These are phyloP conservation scores for Euwallacea similis DNA, from an alignment of 1,140 invertebrate genomes.

Conservation along the genomic window DNA sequence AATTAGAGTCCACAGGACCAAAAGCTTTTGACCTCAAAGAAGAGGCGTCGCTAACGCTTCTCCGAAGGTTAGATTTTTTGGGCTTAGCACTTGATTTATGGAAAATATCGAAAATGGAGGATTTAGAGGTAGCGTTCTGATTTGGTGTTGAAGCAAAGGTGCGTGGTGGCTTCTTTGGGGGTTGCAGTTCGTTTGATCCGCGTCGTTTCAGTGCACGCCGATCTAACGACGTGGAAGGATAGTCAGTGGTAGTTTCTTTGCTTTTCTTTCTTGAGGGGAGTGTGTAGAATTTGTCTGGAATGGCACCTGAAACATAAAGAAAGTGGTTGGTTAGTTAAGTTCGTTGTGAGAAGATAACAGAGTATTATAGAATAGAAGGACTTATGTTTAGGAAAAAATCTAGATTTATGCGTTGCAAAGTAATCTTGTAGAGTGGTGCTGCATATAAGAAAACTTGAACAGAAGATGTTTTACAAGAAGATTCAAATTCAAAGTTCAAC, in stretches of 20 bases:
- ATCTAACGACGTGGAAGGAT: constrained; percentile 44
- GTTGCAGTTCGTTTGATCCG: constrained; percentile 44
- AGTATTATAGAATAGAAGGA: too few species aligned
- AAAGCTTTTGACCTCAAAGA: constrained; percentile 57
- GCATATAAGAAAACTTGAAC: too few species aligned
- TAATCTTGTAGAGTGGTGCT: too few species aligned
- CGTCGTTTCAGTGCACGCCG: constrained; percentile 47
- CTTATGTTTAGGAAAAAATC: too few species aligned
- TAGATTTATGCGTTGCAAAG: too few species aligned
- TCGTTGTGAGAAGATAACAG: too few species aligned
- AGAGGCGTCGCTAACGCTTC: constrained; percentile 73
- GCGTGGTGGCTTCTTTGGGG: constrained; percentile 49
- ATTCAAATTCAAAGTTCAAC: too few species aligned
- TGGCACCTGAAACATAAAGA: constrained; percentile 50
- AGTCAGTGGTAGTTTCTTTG: constrained; percentile 14
- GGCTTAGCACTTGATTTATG: constrained; percentile 54
- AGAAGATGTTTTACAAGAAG: too few species aligned
- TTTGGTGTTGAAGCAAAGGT: constrained; percentile 54
- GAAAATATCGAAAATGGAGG: constrained; percentile 64
- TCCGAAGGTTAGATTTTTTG: constrained; percentile 56
- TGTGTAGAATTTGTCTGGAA: constrained; percentile 65
- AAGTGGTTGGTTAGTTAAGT: background rate
- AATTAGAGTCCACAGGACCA: constrained; percentile 51
- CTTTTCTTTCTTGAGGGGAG: constrained; percentile 53
- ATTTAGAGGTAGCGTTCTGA: constrained; percentile 52